Conservation (phyloP, 2,113 vertebrate species). For the Alces alces region DNA sequence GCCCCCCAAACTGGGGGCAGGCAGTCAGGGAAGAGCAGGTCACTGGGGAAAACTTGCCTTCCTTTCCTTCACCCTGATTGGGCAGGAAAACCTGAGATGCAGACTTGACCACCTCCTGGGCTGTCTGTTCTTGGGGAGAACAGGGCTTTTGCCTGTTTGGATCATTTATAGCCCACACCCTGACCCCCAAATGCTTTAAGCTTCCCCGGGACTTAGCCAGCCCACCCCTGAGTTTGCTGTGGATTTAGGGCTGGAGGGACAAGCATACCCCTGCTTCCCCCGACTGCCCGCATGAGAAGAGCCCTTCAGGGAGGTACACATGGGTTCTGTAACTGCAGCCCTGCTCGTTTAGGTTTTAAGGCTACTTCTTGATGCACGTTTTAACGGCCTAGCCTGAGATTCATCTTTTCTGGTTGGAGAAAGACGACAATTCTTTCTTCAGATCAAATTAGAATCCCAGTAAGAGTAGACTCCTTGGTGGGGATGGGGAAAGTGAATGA, state of each 20-base stretch:
- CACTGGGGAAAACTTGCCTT: not conserved
- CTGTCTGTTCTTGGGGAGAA: not conserved
- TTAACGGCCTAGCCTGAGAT: not conserved
- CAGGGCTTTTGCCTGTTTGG: not conserved
- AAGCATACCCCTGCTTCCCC: no score
- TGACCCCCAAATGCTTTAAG: not conserved
- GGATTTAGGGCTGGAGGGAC: not conserved
- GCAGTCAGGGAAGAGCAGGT: not conserved
- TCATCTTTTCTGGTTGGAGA: not conserved
- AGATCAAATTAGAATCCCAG: not conserved
- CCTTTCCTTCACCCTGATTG: not conserved
- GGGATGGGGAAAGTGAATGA: not conserved
- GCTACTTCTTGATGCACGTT: not conserved
- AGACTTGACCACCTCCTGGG: not conserved
- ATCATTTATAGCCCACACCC: accelerated
- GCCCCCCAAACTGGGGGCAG: not conserved
- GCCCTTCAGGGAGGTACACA: not conserved
- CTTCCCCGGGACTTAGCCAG: not conserved
- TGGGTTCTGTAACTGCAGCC: not conserved
- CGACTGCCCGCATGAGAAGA: not conserved
- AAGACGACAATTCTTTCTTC: not conserved
- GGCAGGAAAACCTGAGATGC: not conserved
- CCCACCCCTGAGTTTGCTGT: not conserved
- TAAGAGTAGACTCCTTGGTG: not conserved
- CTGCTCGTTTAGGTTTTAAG: not conserved